phyloP scores from a whole-genome alignment of 2,888 invertebrate species.

The Corythucha ciliata region DNA sequence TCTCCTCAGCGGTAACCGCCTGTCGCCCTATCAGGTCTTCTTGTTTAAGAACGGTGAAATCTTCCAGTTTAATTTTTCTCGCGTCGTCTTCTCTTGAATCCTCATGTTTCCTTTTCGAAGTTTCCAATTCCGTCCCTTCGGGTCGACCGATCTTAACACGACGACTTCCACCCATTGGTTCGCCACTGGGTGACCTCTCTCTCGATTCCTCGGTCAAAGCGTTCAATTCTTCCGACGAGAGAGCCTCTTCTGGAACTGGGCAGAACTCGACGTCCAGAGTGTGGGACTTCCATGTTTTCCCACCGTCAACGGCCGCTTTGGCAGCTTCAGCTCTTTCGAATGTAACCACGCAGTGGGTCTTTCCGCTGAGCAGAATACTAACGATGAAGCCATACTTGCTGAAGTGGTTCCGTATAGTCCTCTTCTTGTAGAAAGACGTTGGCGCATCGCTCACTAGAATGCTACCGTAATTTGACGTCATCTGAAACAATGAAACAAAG shows the following conservation, averaged over 20 bases:
- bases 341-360: slow-evolving; percentile 20
- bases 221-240: slow-evolving; percentile 24
- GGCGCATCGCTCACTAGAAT: slow-evolving; percentile 24
- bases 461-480: no score
- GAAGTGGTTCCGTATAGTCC: slow-evolving; percentile 23
- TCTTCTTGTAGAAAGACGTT: slow-evolving; percentile 22
- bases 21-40: background rate
- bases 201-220: slow-evolving; percentile 25
- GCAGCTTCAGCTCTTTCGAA: slow-evolving; percentile 44
- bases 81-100: slow-evolving; percentile 4
- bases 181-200: slow-evolving; percentile 8
- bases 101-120: slow-evolving; percentile 6
- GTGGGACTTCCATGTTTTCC: slow-evolving; percentile 27
- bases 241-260: slow-evolving; percentile 4
- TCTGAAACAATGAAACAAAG: no score
- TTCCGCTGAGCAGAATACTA: slow-evolving; percentile 12
- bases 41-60: background rate
- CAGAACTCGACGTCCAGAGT: slow-evolving; percentile 13
- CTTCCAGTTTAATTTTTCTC: slow-evolving; percentile 10
- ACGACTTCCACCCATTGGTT: no score
- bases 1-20: slow-evolving; percentile 26
- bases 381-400: slow-evolving; percentile 24
- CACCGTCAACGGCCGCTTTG: slow-evolving; percentile 38
- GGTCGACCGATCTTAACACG: no score
- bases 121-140: no score